These are phyloP conservation scores for Alethe castanea DNA, from an alignment of 2,113 vertebrate species.

Conservation along the genomic window DNA sequence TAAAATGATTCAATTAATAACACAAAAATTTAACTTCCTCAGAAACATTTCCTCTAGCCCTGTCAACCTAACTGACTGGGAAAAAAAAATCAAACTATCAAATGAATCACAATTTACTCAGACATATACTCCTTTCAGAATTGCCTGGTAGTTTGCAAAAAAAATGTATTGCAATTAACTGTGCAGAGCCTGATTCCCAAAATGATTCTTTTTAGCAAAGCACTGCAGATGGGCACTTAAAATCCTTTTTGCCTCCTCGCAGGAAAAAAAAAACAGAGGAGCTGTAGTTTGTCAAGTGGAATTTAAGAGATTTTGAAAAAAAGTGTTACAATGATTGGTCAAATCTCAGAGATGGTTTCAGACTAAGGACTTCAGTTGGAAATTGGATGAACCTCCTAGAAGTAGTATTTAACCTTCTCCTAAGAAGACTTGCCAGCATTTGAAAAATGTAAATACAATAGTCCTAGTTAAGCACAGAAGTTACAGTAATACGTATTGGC, in stretches of 20 bases:
- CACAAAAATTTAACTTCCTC: not conserved
- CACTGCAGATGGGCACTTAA: not conserved
- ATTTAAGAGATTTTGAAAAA: not conserved
- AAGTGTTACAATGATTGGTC: accelerated
- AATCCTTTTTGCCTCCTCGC: not conserved
- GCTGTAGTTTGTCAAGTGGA: not conserved
- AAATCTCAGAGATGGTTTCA: not conserved
- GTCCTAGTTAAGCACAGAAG: not conserved
- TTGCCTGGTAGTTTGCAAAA: not conserved
- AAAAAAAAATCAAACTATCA: not conserved
- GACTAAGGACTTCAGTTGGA: not conserved
- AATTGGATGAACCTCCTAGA: not conserved
- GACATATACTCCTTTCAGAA: not conserved
- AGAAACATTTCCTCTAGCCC: not conserved
- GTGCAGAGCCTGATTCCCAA: not conserved
- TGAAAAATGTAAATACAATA: not conserved
- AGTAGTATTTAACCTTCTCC: not conserved
- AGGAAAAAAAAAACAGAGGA: not conserved
- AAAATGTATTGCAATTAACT: not conserved
- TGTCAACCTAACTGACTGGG: not conserved
- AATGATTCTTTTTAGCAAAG: not conserved
- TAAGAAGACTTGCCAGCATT: not conserved
- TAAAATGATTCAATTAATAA: not conserved
- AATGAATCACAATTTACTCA: not conserved
- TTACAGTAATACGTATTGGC: not conserved